Evolutionary conservation across 1,140 invertebrate genomes (phyloP), one percentile per base, ranked within the genome.

Genomic region (Frieseomelitta varia): DNA sequence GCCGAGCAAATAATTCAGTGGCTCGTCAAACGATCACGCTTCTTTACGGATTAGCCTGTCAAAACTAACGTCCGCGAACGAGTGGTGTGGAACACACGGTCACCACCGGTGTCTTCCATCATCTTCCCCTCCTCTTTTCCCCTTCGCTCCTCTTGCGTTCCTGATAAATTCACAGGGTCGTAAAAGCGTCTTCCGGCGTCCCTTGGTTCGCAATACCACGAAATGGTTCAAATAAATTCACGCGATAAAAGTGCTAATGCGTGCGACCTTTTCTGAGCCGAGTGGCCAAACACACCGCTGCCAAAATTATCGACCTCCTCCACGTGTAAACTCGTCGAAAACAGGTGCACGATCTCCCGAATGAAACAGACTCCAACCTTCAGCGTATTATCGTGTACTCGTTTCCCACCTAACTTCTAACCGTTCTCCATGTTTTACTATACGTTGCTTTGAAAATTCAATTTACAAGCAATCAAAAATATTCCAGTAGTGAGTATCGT

Each of bases 161-260:
- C 88, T 91, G 88, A 91, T 90, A 90, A 91, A 92, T 92, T 91
- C 90, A 91, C 90, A 87, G 87, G 80, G 88, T 76, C 27, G 30
- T 82, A 76, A 82, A 82, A 76, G 24, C 61, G 34, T 24, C 27
- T 65, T 14, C n/a, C 71, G 24, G 27, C 47, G 19, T 63, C 21
- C 17, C 34, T 56, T 27, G 47, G 72, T 71, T 65, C 34, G 15
- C 14, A 3, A 14, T 51, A 2, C 55, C 65, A 14, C 19, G 56
- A 91, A 90, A 86, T 90, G 39, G 39, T 91, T 84, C 87, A 90
- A 88, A 90, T 91, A 91, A 92, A 93, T 92, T 75, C 71, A 14
- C 30, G 30, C 51, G 86, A 74, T 77, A 84, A 88, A 87, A 86
- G 85, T 85, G 88, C 80, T 91, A 91, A 91, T 90, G 87, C 85